Percentiles rank a stretch among this genome's conserved stretches.
Conservation (phyloP, 2,113 vertebrate genomes). For the Epinephelus moara region DNA sequence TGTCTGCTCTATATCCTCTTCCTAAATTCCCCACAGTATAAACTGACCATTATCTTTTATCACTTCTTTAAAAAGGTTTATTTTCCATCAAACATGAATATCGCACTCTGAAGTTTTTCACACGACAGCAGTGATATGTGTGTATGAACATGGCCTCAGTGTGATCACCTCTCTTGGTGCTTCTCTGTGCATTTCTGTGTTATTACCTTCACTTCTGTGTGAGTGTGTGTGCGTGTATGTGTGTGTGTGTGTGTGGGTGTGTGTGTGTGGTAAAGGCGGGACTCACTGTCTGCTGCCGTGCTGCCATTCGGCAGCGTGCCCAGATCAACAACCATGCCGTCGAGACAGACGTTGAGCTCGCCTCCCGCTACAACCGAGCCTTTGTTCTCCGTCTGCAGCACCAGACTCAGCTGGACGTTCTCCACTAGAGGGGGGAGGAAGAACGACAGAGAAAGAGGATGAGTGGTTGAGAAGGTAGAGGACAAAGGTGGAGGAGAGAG, state of each 20-base stretch:
- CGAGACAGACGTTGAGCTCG: constrained; percentile 96
- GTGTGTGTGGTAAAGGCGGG: constrained; percentile 65
- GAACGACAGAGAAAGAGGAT: constrained; percentile 2
- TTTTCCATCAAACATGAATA: neutral
- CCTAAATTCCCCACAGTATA: neutral
- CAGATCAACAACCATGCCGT: constrained; percentile 93
- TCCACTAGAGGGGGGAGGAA: constrained; percentile 87
- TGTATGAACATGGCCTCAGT: constrained; percentile 1
- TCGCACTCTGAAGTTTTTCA: neutral
- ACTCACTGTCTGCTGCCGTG: constrained; percentile 91
- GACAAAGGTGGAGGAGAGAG: neutral
- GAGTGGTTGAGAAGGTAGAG: constrained; percentile 19
- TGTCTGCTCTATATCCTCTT: neutral
- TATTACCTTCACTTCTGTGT: neutral
- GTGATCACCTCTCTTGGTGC: neutral
- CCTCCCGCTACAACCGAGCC: constrained; percentile 92
- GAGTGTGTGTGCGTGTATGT: constrained; percentile 25
- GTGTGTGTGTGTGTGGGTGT: constrained; percentile 27
- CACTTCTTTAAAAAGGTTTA: neutral
- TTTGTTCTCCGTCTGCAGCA: constrained; percentile 97
- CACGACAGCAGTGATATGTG: neutral
- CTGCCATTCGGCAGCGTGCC: constrained; percentile 92
- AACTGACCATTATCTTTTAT: neutral
- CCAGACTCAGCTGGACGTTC: constrained; percentile 94
- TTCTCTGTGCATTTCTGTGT: constrained; percentile 44